These are phyloP conservation scores for Steatocranus sp. DNA, from an alignment of 2,797 vertebrate genomes.

Conservation along the genomic window DNA sequence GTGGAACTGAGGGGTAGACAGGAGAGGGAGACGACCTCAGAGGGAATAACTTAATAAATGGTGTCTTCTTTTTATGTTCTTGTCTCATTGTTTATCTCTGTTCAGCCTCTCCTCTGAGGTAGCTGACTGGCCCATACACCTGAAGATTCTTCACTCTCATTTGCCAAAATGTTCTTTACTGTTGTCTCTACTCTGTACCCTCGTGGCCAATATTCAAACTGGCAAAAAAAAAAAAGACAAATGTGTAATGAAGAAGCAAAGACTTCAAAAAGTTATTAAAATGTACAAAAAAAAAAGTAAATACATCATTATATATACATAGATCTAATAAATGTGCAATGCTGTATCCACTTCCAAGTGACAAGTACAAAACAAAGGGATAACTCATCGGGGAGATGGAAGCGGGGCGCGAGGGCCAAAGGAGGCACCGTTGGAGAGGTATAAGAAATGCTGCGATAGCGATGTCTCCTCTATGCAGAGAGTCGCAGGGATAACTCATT, in stretches of 20 bases:
- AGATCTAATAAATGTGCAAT: slow-evolving; percentile 76
- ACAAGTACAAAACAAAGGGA: slow-evolving; percentile 65
- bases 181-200: slow-evolving; percentile 68
- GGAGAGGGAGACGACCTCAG: slow-evolving; percentile 63
- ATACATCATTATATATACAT: slow-evolving; percentile 73
- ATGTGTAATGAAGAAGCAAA: slow-evolving; percentile 43
- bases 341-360: slow-evolving; percentile 83
- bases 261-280: slow-evolving; percentile 54
- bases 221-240: slow-evolving; percentile 23
- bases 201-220: slow-evolving; percentile 65
- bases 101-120: slow-evolving; percentile 47
- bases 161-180: slow-evolving; percentile 82
- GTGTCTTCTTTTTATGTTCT: slow-evolving; percentile 63
- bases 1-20: slow-evolving; percentile 81
- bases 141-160: slow-evolving; percentile 80
- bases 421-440: slow-evolving; percentile 11
- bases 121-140: slow-evolving; percentile 48
- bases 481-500: slow-evolving; percentile 42
- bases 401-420: slow-evolving; percentile 9
- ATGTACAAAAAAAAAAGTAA: slow-evolving; percentile 65
- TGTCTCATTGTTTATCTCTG: slow-evolving; percentile 53
- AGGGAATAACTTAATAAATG: slow-evolving; percentile 49
- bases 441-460: slow-evolving; percentile 50
- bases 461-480: slow-evolving; percentile 60
- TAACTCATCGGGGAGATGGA: slow-evolving; percentile 34